Conservation (phyloP, 2,888 invertebrate species). For the Empis stercorea region DNA sequence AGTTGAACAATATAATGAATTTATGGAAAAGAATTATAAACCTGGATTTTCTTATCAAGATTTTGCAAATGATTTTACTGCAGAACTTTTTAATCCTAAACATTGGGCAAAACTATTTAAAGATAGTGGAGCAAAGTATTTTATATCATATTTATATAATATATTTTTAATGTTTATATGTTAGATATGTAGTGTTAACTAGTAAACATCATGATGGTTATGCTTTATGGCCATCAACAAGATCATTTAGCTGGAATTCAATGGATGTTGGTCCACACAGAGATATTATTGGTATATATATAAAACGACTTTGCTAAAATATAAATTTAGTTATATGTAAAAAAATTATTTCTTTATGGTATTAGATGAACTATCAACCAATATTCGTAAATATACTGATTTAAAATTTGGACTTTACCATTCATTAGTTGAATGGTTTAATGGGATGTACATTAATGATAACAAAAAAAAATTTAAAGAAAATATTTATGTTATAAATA, state of each 20-base stretch:
- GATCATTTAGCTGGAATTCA: constrained; percentile 76
- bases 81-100: constrained; percentile 75
- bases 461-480: constrained; percentile 49
- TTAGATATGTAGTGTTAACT: constrained; percentile 66
- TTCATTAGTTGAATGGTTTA: constrained; percentile 78
- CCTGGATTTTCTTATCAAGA: constrained; percentile 84
- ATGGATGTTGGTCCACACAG: constrained; percentile 62
- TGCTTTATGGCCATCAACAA: constrained; percentile 66
- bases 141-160: not conserved
- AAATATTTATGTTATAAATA: constrained; percentile 52
- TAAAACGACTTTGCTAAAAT: too few relatives aligned
- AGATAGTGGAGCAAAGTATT: constrained; percentile 73
- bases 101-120: constrained; percentile 74
- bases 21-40: constrained; percentile 71
- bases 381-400: constrained; percentile 46
- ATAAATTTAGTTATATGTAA: too few relatives aligned
- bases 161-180: constrained; percentile 12
- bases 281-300: constrained; percentile 52
- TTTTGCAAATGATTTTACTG: constrained; percentile 77
- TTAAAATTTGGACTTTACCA: constrained; percentile 75
- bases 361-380: constrained; percentile 49
- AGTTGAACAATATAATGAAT: constrained; percentile 40
- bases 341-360: too few relatives aligned
- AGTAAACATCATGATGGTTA: constrained; percentile 85
- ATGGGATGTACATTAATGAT: constrained; percentile 68